Evolutionary conservation across 2,113 vertebrate genomes (phyloP).

Genomic region (Pteropus alecto): DNA sequence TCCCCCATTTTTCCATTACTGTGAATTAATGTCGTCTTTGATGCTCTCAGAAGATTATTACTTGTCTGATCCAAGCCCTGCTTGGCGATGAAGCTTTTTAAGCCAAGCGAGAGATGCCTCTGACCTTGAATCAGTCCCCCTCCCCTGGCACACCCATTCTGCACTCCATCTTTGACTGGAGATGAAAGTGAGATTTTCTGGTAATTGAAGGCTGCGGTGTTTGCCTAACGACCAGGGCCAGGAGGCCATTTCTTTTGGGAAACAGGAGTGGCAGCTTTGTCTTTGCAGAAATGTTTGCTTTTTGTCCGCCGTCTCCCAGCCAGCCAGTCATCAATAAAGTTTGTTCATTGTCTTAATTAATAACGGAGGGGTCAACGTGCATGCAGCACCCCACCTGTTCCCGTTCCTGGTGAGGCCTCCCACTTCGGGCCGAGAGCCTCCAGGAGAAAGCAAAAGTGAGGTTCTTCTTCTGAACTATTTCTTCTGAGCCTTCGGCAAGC

Average conservation of each 20-base stretch:
- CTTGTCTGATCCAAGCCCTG: not conserved
- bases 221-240: not conserved
- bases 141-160: not conserved
- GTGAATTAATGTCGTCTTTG: not conserved
- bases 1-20: not conserved
- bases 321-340: not conserved
- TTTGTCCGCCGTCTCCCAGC: not conserved
- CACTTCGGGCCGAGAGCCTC: rapidly evolving
- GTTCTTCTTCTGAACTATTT: not conserved
- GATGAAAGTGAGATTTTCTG: not conserved
- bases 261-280: not conserved
- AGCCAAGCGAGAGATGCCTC: not conserved
- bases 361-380: not conserved
- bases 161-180: not conserved
- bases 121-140: not conserved
- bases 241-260: not conserved
- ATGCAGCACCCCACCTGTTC: rapidly evolving
- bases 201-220: not conserved
- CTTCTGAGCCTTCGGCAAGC: not conserved
- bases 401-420: not conserved
- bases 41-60: not conserved
- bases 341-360: not conserved
- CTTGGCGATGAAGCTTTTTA: not conserved
- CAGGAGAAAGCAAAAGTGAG: not conserved
- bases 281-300: not conserved